Evolutionary conservation across 2,113 vertebrate genomes (phyloP).

Genomic region (Percopsis transmontana): DNA sequence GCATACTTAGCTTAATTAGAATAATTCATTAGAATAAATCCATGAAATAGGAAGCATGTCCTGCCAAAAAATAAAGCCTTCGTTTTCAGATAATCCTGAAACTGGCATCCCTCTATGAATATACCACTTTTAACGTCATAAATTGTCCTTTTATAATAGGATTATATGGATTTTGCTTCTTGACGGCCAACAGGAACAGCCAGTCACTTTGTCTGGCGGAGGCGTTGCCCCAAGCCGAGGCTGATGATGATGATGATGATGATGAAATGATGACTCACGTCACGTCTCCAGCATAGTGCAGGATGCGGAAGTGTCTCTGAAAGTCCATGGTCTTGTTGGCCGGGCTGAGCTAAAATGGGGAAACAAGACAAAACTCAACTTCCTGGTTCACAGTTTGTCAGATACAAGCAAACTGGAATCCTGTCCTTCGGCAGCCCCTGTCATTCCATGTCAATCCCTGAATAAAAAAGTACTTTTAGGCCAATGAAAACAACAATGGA

Average conservation of each 20-base stretch:
- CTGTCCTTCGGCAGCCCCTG: too few species aligned
- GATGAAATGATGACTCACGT: conserved; percentile 78
- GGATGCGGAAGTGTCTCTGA: conserved; percentile 88
- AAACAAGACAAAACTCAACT: neutral
- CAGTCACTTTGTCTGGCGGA: conserved; percentile 3
- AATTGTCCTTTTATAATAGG: conserved; percentile 34
- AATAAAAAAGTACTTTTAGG: neutral
- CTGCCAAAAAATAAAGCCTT: neutral
- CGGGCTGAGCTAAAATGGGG: conserved; percentile 79
- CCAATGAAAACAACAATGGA: neutral
- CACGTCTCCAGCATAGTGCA: conserved; percentile 91
- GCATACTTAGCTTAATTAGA: too few species aligned
- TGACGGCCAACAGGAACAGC: conserved; percentile 15
- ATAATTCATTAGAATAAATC: too few species aligned
- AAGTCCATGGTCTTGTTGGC: conserved; percentile 92
- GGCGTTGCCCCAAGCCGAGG: neutral
- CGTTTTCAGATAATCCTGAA: neutral
- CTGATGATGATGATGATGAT: neutral
- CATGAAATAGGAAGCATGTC: too few species aligned
- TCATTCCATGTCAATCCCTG: neutral
- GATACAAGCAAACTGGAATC: neutral
- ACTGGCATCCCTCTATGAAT: conserved; percentile 1
- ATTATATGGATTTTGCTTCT: conserved; percentile 27
- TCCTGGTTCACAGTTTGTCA: too few species aligned
- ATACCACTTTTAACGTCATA: conserved; percentile 2